Base-by-base conservation (phyloP, 2,797 vertebrate species). In the Dendrocincla tyrannina region DNA sequence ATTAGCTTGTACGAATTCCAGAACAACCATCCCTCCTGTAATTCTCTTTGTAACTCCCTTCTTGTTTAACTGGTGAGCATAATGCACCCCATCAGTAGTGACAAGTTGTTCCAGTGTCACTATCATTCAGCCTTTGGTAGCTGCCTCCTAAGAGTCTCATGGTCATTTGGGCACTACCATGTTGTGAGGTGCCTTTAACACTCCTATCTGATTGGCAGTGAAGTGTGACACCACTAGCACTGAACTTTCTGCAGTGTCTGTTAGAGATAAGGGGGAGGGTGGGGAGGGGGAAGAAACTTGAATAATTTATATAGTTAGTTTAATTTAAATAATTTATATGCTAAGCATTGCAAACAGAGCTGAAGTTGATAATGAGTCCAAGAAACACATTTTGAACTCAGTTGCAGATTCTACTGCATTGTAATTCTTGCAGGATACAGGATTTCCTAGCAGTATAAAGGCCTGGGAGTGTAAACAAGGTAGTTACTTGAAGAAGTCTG, bases 281-380 rank as follows among this genome's bases (percentile, higher is more conserved):
- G 18, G 42, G 42, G 19, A 44, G 19, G 37, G 37, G 25, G 0
- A 17, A 81, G 35, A 18, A 56, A 80, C 59, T 35, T 97, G 96
- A 97, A 97, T 97, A 97, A 97, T 97, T 96, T 94, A 97, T 96
- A 62, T 69, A 81, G 96, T 97, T 96, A 96, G 94, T 96, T 97
- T 97, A 97, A 97, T 95, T 96, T 97, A 96, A 97, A 97, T 97
- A 95, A 97, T 97, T 97, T 95, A 97, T 97, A 96, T 90, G 93
- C 89, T 97, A 97, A 97, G 96, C 88, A 97, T 95, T 97, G 96
- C 94, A 96, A 97, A 97, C 96, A 97, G 96, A 96, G 66, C 86
- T 84, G 66, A 83, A 94, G 96, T 92, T 97, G 85, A 96, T 97
- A 97, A 97, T 97, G 96, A 97, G 95, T 89, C 86, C 1, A 0